These are phyloP conservation scores for Tetragonisca angustula DNA, from an alignment of 2,888 invertebrate species.

Conservation along the genomic window DNA sequence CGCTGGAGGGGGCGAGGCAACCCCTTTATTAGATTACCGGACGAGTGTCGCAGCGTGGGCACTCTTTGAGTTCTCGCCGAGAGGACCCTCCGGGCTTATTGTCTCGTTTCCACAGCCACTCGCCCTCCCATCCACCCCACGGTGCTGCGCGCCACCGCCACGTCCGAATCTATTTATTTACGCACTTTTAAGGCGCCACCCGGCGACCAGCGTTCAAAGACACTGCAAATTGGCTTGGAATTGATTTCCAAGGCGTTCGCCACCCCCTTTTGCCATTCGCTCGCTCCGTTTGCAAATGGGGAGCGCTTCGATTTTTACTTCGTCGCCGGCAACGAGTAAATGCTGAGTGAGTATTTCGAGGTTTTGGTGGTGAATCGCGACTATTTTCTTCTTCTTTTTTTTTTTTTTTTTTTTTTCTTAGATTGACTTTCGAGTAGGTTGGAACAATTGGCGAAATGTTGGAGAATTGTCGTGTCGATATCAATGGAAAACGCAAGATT, in stretches of 20 bases:
- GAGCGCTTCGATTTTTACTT: neutral
- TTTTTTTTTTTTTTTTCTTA: neutral
- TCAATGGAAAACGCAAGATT: no score
- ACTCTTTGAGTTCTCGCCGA: slow-evolving; percentile 74
- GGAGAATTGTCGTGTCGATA: no score
- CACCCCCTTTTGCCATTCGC: neutral
- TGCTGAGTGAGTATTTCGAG: neutral
- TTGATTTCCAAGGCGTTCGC: slow-evolving; percentile 76
- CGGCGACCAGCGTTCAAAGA: slow-evolving; percentile 66
- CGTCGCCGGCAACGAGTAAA: neutral
- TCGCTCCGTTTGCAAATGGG: neutral
- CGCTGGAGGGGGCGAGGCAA: slow-evolving; percentile 66
- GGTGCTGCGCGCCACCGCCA: slow-evolving; percentile 50
- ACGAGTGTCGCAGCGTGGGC: slow-evolving; percentile 77
- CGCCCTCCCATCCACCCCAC: slow-evolving; percentile 51
- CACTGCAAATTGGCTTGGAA: slow-evolving; percentile 78
- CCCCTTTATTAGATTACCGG: slow-evolving; percentile 83
- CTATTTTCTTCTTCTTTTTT: no score
- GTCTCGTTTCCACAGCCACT: slow-evolving; percentile 72
- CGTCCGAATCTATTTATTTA: slow-evolving; percentile 81
- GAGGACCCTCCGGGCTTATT: slow-evolving; percentile 78
- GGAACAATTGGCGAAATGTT: no score
- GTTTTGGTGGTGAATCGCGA: neutral
- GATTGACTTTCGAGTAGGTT: neutral
- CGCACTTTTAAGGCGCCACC: slow-evolving; percentile 79